phyloP scores from a whole-genome alignment of 2,113 vertebrate genomes.

The Telmatochromis bifrenatus region DNA sequence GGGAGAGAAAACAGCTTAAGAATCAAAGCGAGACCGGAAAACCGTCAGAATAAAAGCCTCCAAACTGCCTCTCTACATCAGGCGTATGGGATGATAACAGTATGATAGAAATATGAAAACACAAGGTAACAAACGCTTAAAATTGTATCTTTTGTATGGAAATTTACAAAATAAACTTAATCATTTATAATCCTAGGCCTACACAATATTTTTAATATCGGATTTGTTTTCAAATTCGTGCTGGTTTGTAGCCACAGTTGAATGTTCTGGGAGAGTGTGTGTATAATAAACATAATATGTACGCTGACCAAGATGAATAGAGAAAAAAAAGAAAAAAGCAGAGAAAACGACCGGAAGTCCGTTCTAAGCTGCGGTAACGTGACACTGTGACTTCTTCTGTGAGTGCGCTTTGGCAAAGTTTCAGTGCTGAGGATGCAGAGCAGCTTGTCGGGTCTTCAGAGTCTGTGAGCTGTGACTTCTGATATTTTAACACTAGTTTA shows the following conservation, averaged over 20 bases:
- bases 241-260: neutral
- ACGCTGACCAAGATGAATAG: neutral
- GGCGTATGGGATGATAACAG: neutral
- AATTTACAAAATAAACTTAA: neutral
- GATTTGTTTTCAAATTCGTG: neutral
- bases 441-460: neutral
- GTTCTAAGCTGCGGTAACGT: neutral
- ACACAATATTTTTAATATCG: neutral
- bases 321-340: neutral
- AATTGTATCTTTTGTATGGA: neutral
- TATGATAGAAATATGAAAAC: neutral
- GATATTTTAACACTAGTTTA: neutral
- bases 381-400: neutral
- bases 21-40: neutral
- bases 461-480: neutral
- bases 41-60: neutral
- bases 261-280: neutral
- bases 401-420: neutral
- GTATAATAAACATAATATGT: neutral
- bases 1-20: neutral
- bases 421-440: slow-evolving; percentile 20
- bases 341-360: slow-evolving; percentile 6
- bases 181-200: neutral
- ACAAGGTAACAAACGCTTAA: neutral
- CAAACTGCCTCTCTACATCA: neutral